phyloP scores from a whole-genome alignment of 2,888 invertebrate genomes.

The Dynastes tityus region DNA sequence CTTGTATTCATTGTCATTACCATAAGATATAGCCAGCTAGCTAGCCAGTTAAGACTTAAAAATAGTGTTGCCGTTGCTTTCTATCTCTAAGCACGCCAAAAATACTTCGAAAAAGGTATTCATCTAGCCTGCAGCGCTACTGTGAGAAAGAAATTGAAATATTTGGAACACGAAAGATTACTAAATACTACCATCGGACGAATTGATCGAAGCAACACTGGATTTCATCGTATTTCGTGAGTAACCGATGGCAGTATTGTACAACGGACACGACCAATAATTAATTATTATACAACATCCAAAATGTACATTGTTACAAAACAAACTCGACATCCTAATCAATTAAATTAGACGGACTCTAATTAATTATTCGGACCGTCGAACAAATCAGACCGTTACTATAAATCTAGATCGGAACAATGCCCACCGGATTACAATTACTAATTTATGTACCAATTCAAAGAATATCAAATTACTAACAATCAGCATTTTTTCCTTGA shows the following conservation, averaged over 20 bases:
- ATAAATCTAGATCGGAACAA: constrained; percentile 50
- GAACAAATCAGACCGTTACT: constrained; percentile 40
- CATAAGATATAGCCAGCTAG: no score
- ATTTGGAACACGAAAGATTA: constrained; percentile 8
- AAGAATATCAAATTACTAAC: constrained; percentile 48
- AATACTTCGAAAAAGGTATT: background rate
- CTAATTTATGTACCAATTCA: constrained; percentile 51
- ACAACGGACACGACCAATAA: constrained; percentile 2
- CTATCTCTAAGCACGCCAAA: background rate
- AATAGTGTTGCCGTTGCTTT: no score
- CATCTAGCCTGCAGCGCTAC: background rate
- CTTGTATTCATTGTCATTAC: no score
- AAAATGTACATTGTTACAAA: constrained; percentile 44
- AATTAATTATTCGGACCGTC: constrained; percentile 48
- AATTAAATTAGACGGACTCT: constrained; percentile 38
- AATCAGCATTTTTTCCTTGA: constrained; percentile 36
- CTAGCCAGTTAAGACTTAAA: no score
- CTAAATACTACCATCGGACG: background rate
- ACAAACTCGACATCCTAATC: constrained; percentile 48
- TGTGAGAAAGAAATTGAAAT: constrained; percentile 1
- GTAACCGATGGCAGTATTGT: background rate
- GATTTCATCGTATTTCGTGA: constrained; percentile 17
- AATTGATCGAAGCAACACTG: constrained; percentile 3
- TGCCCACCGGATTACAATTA: constrained; percentile 49
- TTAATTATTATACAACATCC: constrained; percentile 34